Conservation (phyloP, 2,888 invertebrate species). For the Rugalucina vietnamica region DNA sequence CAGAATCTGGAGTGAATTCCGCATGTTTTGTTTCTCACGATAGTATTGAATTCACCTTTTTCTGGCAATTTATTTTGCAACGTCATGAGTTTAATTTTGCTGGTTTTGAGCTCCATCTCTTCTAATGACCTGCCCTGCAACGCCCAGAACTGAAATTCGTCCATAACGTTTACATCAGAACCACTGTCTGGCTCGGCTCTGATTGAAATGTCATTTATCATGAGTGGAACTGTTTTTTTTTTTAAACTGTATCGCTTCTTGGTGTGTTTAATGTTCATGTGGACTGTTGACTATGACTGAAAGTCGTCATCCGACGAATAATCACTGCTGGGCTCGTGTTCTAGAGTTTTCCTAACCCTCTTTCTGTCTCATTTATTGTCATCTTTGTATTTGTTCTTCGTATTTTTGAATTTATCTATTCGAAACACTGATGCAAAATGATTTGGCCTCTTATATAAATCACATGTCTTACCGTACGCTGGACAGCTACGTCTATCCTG, state of each 20-base stretch:
- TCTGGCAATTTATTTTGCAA: neutral
- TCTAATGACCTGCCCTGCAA: neutral
- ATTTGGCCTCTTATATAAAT: neutral
- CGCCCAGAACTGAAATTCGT: neutral
- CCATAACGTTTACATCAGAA: constrained; percentile 23
- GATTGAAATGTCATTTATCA: neutral
- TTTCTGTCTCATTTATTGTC: neutral
- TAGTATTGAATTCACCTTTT: neutral
- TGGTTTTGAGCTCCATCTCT: neutral
- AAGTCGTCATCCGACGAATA: neutral
- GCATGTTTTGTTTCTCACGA: neutral
- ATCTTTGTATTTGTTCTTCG: neutral
- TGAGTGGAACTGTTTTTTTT: neutral
- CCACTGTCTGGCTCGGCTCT: constrained; percentile 6
- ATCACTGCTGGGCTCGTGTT: neutral
- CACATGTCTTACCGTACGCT: neutral
- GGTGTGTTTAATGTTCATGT: neutral
- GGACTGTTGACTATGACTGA: neutral
- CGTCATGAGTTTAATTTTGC: neutral
- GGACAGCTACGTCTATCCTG: neutral
- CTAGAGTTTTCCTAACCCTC: neutral
- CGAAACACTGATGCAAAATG: constrained; percentile 19
- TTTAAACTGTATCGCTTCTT: neutral
- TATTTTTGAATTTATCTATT: neutral
- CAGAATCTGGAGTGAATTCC: neutral